phyloP scores from a whole-genome alignment of 2,888 invertebrate genomes.

The Resseliella maxima region DNA sequence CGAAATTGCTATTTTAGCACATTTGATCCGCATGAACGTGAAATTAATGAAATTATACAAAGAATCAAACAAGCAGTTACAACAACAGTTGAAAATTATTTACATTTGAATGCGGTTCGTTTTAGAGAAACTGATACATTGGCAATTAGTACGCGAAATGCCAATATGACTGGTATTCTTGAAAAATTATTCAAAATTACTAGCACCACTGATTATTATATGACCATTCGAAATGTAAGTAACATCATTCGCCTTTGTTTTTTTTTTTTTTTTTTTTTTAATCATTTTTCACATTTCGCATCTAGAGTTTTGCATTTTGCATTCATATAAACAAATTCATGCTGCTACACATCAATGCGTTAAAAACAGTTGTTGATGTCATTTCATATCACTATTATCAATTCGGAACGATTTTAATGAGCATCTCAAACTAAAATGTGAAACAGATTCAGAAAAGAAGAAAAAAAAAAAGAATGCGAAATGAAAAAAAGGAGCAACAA shows the following conservation, averaged over 20 bases:
- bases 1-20: background rate
- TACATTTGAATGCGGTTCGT: background rate
- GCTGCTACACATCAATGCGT: background rate
- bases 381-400: background rate
- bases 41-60: background rate
- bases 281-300: background rate
- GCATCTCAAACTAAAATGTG: background rate
- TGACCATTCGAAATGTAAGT: slow-evolving; percentile 42
- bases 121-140: background rate
- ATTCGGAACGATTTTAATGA: background rate
- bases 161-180: background rate
- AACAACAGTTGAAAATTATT: slow-evolving; percentile 4
- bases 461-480: background rate
- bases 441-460: background rate
- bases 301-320: background rate
- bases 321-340: background rate
- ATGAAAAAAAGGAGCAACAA: no score
- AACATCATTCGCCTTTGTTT: no score
- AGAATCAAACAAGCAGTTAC: slow-evolving; percentile 46
- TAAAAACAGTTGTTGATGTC: background rate
- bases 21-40: slow-evolving; percentile 6
- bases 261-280: background rate
- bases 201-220: background rate
- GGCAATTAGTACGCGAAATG: background rate
- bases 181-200: background rate